Evolutionary conservation across 2,113 vertebrate genomes (phyloP).

Genomic region (Alces alces): DNA sequence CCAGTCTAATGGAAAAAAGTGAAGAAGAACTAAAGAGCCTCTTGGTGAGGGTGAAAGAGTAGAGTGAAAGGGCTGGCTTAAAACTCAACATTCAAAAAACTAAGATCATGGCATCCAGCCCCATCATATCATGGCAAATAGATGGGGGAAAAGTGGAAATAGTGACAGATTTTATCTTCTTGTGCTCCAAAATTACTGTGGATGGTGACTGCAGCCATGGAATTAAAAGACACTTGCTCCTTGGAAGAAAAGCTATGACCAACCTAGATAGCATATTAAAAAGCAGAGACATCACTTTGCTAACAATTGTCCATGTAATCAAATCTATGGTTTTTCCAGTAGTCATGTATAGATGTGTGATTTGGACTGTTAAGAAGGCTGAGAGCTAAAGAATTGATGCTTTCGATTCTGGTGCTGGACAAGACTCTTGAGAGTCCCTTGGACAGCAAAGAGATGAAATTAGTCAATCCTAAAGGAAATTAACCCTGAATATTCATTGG

Average conservation of each 20-base stretch:
- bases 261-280: neutral
- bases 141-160: neutral
- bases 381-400: neutral
- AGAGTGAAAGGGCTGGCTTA: neutral
- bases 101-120: neutral
- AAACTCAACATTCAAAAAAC: neutral
- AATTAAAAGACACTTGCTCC: neutral
- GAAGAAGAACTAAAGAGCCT: neutral
- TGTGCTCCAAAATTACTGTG: neutral
- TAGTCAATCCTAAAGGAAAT: neutral
- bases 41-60: neutral
- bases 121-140: neutral
- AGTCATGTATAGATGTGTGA: neutral
- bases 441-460: neutral
- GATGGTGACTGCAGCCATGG: neutral
- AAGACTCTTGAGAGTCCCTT: neutral
- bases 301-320: neutral
- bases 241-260: neutral
- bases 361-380: neutral
- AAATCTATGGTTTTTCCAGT: neutral
- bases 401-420: neutral
- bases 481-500: neutral
- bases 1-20: neutral
- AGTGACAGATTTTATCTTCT: neutral
- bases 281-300: neutral